A percentile compares a stretch with the other conserved stretches of the same genome.
Evolutionary conservation across 2,113 vertebrate genomes (phyloP).

Genomic region (Nothocercus nigrocapillus): DNA sequence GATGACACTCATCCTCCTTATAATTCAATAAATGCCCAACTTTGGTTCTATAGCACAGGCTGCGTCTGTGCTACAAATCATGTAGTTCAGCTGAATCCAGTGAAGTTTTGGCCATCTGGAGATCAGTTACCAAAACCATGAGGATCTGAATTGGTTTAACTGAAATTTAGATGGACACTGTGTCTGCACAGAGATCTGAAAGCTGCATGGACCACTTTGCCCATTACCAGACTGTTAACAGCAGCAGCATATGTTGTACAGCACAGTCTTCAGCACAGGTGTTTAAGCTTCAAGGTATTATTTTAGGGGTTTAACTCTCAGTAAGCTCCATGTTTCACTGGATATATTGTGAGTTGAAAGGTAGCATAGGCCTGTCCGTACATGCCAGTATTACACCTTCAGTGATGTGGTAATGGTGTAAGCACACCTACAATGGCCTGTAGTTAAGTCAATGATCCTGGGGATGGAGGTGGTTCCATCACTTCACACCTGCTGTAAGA

Average conservation of each 20-base stretch:
- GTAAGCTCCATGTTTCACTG: not conserved
- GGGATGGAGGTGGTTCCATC: not conserved
- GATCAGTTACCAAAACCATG: not conserved
- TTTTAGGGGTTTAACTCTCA: not conserved
- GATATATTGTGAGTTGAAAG: not conserved
- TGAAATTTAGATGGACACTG: not conserved
- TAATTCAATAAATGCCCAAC: not conserved
- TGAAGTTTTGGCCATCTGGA: not conserved
- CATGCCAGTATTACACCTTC: not conserved
- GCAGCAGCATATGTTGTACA: not conserved
- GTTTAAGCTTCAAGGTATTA: not conserved
- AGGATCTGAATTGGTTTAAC: not conserved
- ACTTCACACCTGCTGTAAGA: not conserved
- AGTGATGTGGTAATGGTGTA: not conserved
- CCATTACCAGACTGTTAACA: not conserved
- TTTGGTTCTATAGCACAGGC: not conserved
- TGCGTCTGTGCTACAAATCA: not conserved
- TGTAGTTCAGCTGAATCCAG: fast-evolving
- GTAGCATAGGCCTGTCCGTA: not conserved
- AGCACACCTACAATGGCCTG: not conserved
- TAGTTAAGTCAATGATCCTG: not conserved
- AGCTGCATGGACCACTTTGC: not conserved
- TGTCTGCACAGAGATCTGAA: not conserved
- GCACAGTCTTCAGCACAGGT: not conserved
- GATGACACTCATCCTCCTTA: not conserved